Evolutionary conservation across 2,797 vertebrate species (phyloP).

Genomic region (Adelosebastes latens): DNA sequence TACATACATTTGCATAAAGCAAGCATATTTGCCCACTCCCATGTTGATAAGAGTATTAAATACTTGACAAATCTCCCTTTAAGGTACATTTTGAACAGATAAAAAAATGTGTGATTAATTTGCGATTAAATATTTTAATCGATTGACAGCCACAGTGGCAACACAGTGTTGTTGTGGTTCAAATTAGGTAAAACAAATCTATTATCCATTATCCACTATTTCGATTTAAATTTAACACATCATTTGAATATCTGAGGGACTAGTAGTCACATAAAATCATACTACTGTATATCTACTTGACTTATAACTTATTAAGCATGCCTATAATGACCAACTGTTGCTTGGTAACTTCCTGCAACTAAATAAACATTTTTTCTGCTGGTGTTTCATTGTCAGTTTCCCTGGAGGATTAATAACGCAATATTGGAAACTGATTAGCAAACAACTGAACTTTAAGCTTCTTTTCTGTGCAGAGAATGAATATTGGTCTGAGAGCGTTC

Average conservation of each 20-base stretch:
- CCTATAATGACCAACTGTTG: background rate
- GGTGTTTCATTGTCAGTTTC: background rate
- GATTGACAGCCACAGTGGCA: too few relatives aligned
- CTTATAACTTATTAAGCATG: background rate
- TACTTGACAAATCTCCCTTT: too few relatives aligned
- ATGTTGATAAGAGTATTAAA: too few relatives aligned
- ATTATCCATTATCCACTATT: background rate
- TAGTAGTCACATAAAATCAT: background rate
- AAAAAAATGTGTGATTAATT: too few relatives aligned
- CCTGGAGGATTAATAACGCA: background rate
- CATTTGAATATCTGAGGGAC: background rate
- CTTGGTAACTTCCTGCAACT: background rate
- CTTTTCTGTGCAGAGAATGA: conserved; percentile 90
- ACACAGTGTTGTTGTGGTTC: background rate
- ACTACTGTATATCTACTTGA: background rate
- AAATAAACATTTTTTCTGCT: background rate
- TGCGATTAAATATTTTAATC: too few relatives aligned
- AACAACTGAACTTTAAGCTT: background rate
- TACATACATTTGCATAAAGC: too few relatives aligned
- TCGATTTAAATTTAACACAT: background rate
- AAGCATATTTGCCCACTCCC: too few relatives aligned
- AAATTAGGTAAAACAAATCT: background rate
- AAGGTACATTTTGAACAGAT: too few relatives aligned
- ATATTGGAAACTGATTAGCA: background rate
- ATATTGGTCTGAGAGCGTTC: conserved; percentile 96